These are phyloP conservation scores for Agriotes lineatus DNA, from an alignment of 2,888 invertebrate genomes.

Conservation along the genomic window DNA sequence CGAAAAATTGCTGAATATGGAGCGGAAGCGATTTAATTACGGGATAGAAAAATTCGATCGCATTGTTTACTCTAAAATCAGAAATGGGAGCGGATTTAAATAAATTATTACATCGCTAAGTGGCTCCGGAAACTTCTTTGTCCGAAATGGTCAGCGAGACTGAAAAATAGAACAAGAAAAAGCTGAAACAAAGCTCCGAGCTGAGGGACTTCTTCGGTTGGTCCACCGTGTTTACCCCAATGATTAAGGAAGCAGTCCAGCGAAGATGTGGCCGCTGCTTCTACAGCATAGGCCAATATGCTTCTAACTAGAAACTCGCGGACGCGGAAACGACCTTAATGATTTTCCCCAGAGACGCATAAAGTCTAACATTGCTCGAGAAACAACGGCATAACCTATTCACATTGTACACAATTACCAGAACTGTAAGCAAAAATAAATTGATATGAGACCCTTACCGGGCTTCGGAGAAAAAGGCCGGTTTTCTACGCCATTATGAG, in stretches of 20 bases:
- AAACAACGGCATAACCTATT: constrained; percentile 46
- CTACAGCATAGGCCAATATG: constrained; percentile 52
- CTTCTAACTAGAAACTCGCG: constrained; percentile 57
- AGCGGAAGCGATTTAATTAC: too few species aligned
- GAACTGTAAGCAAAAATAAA: constrained; percentile 35
- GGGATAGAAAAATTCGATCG: too few species aligned
- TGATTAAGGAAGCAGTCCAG: constrained; percentile 46
- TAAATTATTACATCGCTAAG: too few species aligned
- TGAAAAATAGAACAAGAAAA: constrained; percentile 1
- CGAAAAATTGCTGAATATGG: too few species aligned
- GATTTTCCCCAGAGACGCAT: constrained; percentile 55
- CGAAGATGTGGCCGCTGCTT: constrained; percentile 47
- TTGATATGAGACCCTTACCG: constrained; percentile 9
- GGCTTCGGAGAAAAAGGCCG: neutral
- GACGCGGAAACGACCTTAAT: constrained; percentile 58
- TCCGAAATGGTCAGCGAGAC: neutral
- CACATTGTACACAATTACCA: constrained; percentile 46
- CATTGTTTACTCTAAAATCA: too few species aligned
- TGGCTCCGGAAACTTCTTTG: neutral
- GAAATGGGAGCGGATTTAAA: too few species aligned
- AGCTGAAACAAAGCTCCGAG: constrained; percentile 26
- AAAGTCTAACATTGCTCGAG: constrained; percentile 49
- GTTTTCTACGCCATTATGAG: constrained; percentile 1
- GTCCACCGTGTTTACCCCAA: constrained; percentile 43
- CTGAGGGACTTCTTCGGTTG: constrained; percentile 25